Evolutionary conservation across 1,140 invertebrate species (phyloP).

Genomic region (Sycophaga agraensis): DNA sequence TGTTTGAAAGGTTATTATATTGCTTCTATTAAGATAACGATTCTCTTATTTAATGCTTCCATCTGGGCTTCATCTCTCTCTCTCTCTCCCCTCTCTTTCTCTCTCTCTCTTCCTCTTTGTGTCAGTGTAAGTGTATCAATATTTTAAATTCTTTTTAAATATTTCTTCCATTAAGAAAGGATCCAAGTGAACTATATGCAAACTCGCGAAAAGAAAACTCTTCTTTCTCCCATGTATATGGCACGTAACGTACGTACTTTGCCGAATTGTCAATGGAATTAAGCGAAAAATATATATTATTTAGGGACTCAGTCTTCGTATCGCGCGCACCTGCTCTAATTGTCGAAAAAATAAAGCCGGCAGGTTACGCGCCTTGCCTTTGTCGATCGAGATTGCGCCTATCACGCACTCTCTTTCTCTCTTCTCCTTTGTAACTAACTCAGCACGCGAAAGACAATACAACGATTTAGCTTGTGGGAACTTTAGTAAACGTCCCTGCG

Average conservation of each 20-base stretch:
- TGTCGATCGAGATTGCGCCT: neutral
- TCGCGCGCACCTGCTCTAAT: conserved; percentile 3
- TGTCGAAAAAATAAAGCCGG: conserved; percentile 14
- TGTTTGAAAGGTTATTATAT: conserved; percentile 36
- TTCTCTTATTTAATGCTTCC: neutral
- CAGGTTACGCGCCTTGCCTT: neutral
- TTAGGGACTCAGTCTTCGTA: conserved; percentile 16
- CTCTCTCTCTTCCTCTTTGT: too few species aligned
- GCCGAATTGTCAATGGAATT: conserved; percentile 1
- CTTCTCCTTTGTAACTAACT: neutral
- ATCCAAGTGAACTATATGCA: conserved; percentile 19
- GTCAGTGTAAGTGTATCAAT: too few species aligned
- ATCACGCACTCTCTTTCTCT: neutral
- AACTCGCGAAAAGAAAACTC: too few species aligned
- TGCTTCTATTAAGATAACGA: conserved; percentile 22
- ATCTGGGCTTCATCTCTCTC: too few species aligned
- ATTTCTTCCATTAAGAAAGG: conserved; percentile 26
- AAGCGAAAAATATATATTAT: conserved; percentile 16
- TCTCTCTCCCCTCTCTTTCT: neutral
- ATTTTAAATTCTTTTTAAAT: conserved; percentile 3
- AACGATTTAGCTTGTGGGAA: too few species aligned
- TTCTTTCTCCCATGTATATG: too few species aligned
- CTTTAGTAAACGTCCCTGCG: neutral
- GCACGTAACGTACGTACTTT: too few species aligned
- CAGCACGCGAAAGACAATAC: too few species aligned